These are phyloP conservation scores for Bothrops alternatus DNA, from an alignment of 2,797 vertebrate species.

Conservation along the genomic window DNA sequence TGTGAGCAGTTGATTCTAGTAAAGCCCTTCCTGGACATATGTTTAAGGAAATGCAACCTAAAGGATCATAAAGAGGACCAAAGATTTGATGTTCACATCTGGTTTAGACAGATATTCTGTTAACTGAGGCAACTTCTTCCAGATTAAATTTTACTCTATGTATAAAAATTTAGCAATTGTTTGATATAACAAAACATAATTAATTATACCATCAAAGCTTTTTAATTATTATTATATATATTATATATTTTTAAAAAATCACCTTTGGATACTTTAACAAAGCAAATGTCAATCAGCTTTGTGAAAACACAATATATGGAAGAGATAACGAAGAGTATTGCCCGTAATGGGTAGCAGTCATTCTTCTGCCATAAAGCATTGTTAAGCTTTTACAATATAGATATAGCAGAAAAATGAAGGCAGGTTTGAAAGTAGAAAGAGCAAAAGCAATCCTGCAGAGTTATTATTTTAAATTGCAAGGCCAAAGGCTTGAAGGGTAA, in stretches of 20 bases:
- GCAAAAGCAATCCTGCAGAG: slow-evolving; percentile 46
- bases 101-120: neutral
- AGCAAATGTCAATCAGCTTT: slow-evolving; percentile 19
- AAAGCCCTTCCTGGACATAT: neutral
- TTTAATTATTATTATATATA: neutral
- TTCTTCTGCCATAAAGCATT: slow-evolving; percentile 36
- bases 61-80: neutral
- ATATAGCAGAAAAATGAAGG: slow-evolving; percentile 33
- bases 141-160: neutral
- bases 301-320: slow-evolving; percentile 37
- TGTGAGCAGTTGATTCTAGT: neutral
- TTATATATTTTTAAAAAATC: neutral
- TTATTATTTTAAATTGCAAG: slow-evolving; percentile 42
- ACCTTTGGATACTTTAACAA: slow-evolving; percentile 17
- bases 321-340: slow-evolving; percentile 36
- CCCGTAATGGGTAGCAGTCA: slow-evolving; percentile 32
- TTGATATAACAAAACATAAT: neutral
- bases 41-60: neutral
- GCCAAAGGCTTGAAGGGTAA: slow-evolving; percentile 37
- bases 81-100: neutral
- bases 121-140: neutral
- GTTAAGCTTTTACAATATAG: slow-evolving; percentile 34
- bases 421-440: slow-evolving; percentile 28
- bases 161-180: neutral
- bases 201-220: neutral